Percentiles rank a stretch among this genome's conserved stretches.
Conservation (phyloP, 1,140 invertebrate species). For the Campodea augens region DNA sequence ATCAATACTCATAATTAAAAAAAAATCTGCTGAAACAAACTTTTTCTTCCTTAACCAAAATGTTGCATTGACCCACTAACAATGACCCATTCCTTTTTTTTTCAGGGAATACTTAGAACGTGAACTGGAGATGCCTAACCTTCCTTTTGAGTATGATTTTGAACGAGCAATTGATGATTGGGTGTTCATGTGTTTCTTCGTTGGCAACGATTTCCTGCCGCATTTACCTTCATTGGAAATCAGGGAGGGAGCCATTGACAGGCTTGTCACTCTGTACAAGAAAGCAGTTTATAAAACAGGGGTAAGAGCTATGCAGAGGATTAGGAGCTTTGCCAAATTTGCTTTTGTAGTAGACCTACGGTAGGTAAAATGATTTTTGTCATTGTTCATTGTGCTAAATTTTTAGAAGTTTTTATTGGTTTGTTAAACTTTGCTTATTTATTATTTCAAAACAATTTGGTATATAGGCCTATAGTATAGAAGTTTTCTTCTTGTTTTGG, state of each 20-base stretch:
- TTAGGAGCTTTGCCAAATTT: slow-evolving; percentile 2
- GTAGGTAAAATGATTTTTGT: not conserved
- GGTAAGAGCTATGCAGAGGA: slow-evolving; percentile 33
- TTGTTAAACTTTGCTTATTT: too few species aligned
- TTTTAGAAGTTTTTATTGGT: too few species aligned
- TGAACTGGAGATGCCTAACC: slow-evolving; percentile 78
- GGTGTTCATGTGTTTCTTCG: slow-evolving; percentile 99
- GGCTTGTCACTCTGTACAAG: slow-evolving; percentile 86
- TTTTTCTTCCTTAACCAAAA: too few species aligned
- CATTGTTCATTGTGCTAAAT: not conserved
- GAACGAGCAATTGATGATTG: slow-evolving; percentile 90
- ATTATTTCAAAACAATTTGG: too few species aligned
- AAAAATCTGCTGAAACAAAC: too few species aligned
- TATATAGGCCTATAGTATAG: too few species aligned
- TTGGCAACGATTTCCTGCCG: slow-evolving; percentile 98
- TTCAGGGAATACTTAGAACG: slow-evolving; percentile 87
- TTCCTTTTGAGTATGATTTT: slow-evolving; percentile 80
- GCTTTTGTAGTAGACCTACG: too few species aligned
- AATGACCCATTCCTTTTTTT: too few species aligned
- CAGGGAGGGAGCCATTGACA: slow-evolving; percentile 90
- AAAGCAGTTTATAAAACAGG: slow-evolving; percentile 82
- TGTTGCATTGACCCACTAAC: too few species aligned
- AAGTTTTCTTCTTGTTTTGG: too few species aligned
- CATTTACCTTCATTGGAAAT: slow-evolving; percentile 98
- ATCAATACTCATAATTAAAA: too few species aligned